Conservation (phyloP, 2,113 vertebrate species). For the Felis catus region DNA sequence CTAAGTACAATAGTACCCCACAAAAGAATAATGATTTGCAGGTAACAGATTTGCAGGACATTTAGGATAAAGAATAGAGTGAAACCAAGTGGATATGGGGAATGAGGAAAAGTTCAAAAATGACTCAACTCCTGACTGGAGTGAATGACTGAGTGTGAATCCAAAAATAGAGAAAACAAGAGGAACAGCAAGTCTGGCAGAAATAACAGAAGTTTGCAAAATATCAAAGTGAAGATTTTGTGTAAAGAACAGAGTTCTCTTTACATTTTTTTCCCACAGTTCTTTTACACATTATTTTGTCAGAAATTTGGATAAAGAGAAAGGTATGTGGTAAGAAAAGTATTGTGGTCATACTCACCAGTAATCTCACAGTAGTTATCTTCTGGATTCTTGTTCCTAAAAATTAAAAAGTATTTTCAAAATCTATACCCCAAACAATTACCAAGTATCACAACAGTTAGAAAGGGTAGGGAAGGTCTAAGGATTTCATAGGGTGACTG, state of each 20-base stretch:
- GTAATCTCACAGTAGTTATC: conserved; percentile 77
- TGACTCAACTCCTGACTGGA: conserved; percentile 7
- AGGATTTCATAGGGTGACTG: not conserved
- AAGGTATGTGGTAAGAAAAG: not conserved
- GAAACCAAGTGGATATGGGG: not conserved
- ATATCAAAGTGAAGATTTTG: conserved; percentile 33
- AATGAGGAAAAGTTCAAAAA: conserved; percentile 24
- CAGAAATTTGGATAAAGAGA: conserved; percentile 17
- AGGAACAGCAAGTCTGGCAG: not conserved
- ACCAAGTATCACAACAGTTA: conserved; percentile 44
- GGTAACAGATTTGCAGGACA: not conserved
- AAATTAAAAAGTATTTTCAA: conserved; percentile 60
- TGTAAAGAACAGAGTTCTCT: not conserved
- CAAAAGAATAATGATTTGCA: not conserved
- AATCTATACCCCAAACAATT: conserved; percentile 30
- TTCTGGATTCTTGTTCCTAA: conserved; percentile 80
- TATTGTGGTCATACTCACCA: conserved; percentile 80
- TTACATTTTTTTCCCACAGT: not conserved
- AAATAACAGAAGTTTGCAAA: conserved; percentile 18
- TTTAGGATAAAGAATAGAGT: not conserved
- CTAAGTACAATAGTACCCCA: not conserved
- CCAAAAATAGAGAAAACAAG: not conserved
- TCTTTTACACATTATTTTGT: not conserved
- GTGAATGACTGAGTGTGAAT: not conserved
- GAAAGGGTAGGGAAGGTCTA: not conserved